Evolutionary conservation across 1,140 invertebrate species (phyloP), one percentile per base, ranked within the genome.

Genomic region (Whitmania pigra): DNA sequence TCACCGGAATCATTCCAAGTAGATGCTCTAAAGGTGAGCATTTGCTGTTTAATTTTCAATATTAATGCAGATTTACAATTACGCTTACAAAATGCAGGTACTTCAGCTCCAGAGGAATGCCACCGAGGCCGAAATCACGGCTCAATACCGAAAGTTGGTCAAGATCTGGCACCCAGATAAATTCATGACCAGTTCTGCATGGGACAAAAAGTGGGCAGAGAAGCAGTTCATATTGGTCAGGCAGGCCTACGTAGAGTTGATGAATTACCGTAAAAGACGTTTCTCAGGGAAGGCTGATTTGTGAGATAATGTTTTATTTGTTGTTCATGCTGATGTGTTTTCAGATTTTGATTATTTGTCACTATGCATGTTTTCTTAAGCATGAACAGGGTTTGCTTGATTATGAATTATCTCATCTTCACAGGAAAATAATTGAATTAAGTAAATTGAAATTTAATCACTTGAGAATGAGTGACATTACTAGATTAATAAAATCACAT

Each of bases 121-220:
- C 22, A 63, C 57, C 13, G 57, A 63, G 15, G 57, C 22, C 22
- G 22, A 63, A 63, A 31, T 63, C 57, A 63, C 29, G 22, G 22
- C 57, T 20, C 57, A 63, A 20, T 63, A 63, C 18, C 22, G 57
- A 13, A 63, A 63, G 29, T 31, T 63, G 11, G 57, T 31, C 57
- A 63, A 31, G 57, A 63, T 25, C 22, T 63, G 29, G 22, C 57
- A 63, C 20, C 57, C 57, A 4, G 57, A 63, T n/a, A 63, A 63
- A 20, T 63, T 25, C 15, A 18, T 15, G 15, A 63, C 22, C 22
- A n/a, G 57, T n/a, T 15, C 22, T 20, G 22, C 57, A 17, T 63
- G 57, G 57, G 57, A 63, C 22, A 63, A n/a, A n/a, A 63, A 63
- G 15, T 63, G 57, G 57, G 57, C 57, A 22, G 57, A 63, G 57